phyloP scores from a whole-genome alignment of 2,113 vertebrate species.

The Dasypus novemcinctus region DNA sequence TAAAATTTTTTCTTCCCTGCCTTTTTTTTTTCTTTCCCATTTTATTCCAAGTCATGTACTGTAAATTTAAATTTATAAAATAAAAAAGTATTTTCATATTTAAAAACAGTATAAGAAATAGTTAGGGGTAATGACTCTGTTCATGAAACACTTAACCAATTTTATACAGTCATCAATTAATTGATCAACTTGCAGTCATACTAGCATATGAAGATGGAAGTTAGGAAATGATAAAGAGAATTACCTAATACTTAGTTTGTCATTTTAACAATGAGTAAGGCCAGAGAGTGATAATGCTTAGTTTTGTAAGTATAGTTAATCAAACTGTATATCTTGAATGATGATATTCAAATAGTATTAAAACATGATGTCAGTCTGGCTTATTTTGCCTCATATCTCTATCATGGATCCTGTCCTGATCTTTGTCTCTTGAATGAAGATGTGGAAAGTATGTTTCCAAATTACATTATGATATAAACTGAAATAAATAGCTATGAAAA shows the following conservation, averaged over 20 bases:
- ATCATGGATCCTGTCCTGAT: background rate
- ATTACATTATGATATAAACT: background rate
- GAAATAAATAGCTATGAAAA: background rate
- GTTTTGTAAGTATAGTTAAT: background rate
- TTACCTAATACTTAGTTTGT: background rate
- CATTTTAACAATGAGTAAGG: background rate
- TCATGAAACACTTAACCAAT: background rate
- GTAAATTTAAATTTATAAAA: background rate
- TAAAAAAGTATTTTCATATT: background rate
- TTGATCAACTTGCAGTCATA: background rate
- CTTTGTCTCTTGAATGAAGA: background rate
- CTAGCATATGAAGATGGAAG: background rate
- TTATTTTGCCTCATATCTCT: background rate
- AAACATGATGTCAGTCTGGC: background rate
- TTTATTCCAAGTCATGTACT: background rate
- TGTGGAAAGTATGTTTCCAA: background rate
- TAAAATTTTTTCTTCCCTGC: background rate
- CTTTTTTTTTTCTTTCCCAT: background rate
- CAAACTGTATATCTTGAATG: background rate
- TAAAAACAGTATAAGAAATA: background rate
- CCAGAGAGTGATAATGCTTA: background rate
- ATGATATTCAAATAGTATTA: background rate
- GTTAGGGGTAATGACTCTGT: background rate
- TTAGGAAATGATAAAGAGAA: background rate
- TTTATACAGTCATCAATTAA: background rate